Evolutionary conservation across 2,797 vertebrate genomes (phyloP).

Genomic region (Ctenopoma multispine): DNA sequence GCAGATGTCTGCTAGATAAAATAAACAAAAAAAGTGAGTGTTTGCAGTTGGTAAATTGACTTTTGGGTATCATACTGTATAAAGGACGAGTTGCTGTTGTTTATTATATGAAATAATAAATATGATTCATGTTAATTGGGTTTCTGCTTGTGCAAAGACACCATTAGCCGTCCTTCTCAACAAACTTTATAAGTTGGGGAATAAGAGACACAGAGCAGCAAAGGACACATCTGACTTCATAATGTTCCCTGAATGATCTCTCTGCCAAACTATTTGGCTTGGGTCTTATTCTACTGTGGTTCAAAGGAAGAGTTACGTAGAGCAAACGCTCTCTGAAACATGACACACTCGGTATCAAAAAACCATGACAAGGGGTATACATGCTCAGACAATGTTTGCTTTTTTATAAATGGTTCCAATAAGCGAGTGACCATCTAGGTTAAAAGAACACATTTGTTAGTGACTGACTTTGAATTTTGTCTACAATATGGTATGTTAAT

Average conservation of each 20-base stretch:
- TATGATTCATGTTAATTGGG: conserved; percentile 21
- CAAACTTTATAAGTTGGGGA: conserved; percentile 46
- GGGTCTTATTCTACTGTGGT: conserved; percentile 60
- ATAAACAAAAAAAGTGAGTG: conserved; percentile 63
- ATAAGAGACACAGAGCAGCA: conserved; percentile 48
- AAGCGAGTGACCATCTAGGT: conserved; percentile 36
- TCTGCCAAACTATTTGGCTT: conserved; percentile 79
- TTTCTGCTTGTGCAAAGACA: conserved; percentile 31
- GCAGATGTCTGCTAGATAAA: conserved; percentile 77
- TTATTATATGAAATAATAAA: conserved; percentile 32
- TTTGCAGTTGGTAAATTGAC: conserved; percentile 63
- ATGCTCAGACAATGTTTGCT: conserved; percentile 47
- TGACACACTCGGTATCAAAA: conserved; percentile 61
- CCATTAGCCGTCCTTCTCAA: conserved; percentile 17
- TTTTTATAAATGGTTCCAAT: conserved; percentile 50
- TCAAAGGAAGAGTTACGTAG: conserved; percentile 65
- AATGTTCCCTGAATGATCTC: conserved; percentile 76
- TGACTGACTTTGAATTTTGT: conserved; percentile 45
- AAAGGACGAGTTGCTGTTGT: conserved; percentile 10
- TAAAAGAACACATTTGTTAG: conserved; percentile 47
- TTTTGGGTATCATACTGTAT: conserved; percentile 12
- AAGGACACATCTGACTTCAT: conserved; percentile 79
- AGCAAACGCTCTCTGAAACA: conserved; percentile 72
- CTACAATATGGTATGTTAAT: conserved; percentile 54
- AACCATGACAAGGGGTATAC: conserved; percentile 43